These are phyloP conservation scores for Lasioglossum pauxillum DNA, from an alignment of 2,888 invertebrate genomes.

Conservation along the genomic window DNA sequence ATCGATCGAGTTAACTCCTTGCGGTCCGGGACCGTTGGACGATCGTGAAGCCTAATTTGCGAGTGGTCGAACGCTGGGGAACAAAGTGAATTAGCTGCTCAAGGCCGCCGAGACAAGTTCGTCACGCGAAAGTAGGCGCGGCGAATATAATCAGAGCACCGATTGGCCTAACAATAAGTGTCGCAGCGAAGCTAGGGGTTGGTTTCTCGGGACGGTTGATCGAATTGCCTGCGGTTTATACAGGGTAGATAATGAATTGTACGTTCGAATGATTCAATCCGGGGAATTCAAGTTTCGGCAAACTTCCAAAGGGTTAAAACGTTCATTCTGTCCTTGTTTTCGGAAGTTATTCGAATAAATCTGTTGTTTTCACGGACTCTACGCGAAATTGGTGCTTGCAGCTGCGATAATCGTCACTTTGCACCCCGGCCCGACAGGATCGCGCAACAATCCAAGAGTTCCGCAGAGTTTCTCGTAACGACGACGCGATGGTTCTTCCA, in stretches of 20 bases:
- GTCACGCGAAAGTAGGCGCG: background rate
- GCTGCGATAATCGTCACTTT: background rate
- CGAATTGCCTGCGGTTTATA: background rate
- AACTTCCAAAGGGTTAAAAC: background rate
- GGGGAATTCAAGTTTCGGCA: background rate
- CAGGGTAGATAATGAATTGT: background rate
- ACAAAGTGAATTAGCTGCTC: slow-evolving; percentile 1
- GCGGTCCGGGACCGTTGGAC: background rate
- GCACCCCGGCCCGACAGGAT: background rate
- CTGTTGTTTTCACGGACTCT: background rate
- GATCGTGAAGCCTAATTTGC: background rate
- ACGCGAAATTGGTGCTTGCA: background rate
- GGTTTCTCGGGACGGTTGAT: background rate
- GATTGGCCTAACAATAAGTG: background rate
- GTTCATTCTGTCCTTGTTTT: background rate
- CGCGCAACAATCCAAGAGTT: background rate
- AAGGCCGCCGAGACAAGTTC: background rate
- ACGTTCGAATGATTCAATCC: background rate
- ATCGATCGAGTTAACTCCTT: background rate
- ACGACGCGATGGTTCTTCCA: background rate
- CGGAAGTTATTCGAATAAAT: background rate
- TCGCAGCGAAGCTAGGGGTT: background rate
- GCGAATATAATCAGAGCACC: background rate
- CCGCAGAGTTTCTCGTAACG: background rate
- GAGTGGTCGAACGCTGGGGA: background rate